A percentile compares a stretch with the other conserved stretches of the same genome.
Evolutionary conservation across 2,797 vertebrate genomes (phyloP).

Genomic region (Odontamblyopus rebecca): DNA sequence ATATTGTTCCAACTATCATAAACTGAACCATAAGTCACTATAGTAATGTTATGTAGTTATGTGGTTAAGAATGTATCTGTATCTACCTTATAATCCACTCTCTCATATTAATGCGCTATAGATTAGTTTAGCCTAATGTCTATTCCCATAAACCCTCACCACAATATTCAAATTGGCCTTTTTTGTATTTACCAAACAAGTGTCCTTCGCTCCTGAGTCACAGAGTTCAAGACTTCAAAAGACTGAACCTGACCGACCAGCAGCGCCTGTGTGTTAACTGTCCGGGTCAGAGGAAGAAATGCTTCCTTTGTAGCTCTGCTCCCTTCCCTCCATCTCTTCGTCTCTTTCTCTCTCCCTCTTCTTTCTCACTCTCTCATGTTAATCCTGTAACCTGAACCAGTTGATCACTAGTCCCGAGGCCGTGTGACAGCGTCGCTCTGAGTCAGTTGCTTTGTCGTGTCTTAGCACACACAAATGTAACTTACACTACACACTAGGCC

Average conservation of each 20-base stretch:
- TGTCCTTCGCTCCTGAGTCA: slow-evolving; percentile 1
- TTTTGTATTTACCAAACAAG: not conserved
- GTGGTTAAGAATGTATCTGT: too few relatives aligned
- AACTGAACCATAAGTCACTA: too few relatives aligned
- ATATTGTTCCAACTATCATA: too few relatives aligned
- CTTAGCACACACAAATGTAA: slow-evolving; percentile 29
- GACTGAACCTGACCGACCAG: slow-evolving; percentile 15
- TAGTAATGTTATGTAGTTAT: too few relatives aligned
- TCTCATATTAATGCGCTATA: too few relatives aligned
- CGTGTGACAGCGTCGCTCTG: slow-evolving; percentile 58
- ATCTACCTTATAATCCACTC: too few relatives aligned
- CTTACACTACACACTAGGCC: slow-evolving; percentile 24
- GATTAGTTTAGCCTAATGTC: too few relatives aligned
- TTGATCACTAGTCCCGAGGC: slow-evolving; percentile 38
- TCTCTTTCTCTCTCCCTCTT: slow-evolving; percentile 26
- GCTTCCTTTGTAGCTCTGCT: slow-evolving; percentile 44
- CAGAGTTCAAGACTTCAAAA: slow-evolving; percentile 15
- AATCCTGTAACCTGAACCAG: slow-evolving; percentile 68
- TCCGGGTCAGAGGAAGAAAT: slow-evolving; percentile 28
- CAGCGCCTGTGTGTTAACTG: slow-evolving; percentile 14
- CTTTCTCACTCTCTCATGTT: slow-evolving; percentile 42
- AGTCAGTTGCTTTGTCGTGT: slow-evolving; percentile 44
- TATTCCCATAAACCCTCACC: not conserved
- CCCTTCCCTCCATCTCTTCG: not conserved
- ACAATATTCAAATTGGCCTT: slow-evolving; percentile 6